Evolutionary conservation across 30 jellyfish, hydroid and myxozoan species (phyloP), one percentile per base, ranked within the genome.

Genomic region (Morbakka virulenta): DNA sequence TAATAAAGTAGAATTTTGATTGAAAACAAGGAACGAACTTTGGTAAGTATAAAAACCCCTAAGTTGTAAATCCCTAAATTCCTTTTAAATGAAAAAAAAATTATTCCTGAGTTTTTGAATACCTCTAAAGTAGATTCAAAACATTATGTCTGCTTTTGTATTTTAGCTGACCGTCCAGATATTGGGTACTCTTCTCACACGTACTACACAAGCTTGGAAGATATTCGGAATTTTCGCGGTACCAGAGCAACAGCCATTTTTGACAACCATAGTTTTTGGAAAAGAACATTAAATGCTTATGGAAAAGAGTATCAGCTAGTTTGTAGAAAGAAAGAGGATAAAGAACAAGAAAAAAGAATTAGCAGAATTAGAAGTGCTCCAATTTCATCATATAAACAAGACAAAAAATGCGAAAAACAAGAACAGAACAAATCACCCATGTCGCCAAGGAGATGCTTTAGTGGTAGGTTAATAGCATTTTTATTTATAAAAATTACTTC

Each of bases 281-380:
- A 78, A 67, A 67, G 89, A 2, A 67, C 52, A 17, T 53, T 78
- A 3, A 78, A 77, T 24, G 89, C 89, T 29, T 78, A 78, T 52
- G 89, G 78, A 35, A 64, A 64, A 1, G 89, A 78, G 22, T 66
- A 68, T 3, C 50, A 50, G 1, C 31, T 49, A 0, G 52, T 21
- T 17, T 78, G 64, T 69, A 25, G 13, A 0, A 4, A 3, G 17
- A 68, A 35, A 3, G 89, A 78, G 50, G 41, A 36, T 0, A 27
- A 17, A 13, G 80, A 78, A 50, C 89, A 62, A 11, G 31, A 24
- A 1, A 49, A 35, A n/a, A 36, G 89, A 13, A 4, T 63, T 64
- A 65, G 30, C 57, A 36, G 89, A 57, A 50, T 78, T n/a, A 78
- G 52, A 50, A 78, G 89, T 61, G 89, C 89, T 30, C 89, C 89